Conservation (phyloP, 1,140 invertebrate species). For the Planococcus citri region DNA sequence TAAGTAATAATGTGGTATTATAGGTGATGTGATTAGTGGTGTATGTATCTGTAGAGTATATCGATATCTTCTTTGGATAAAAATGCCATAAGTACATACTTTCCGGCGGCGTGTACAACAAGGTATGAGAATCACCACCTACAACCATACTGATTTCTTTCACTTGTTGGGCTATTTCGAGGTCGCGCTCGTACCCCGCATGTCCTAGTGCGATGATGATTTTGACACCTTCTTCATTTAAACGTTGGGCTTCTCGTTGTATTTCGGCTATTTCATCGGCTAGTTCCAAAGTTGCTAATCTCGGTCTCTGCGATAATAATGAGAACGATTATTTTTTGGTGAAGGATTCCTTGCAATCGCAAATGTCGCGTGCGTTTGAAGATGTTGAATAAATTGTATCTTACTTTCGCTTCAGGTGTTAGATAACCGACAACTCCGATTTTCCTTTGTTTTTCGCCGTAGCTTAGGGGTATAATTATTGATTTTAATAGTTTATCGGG, state of each 20-base stretch:
- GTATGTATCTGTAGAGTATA: not conserved
- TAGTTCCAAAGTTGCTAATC: constrained; percentile 52
- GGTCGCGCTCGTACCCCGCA: constrained; percentile 66
- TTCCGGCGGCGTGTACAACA: constrained; percentile 49
- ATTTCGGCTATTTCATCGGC: constrained; percentile 60
- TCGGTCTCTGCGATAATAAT: not conserved
- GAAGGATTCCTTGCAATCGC: too few species aligned
- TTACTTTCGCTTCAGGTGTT: constrained; percentile 61
- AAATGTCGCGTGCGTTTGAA: not conserved
- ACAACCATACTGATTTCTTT: constrained; percentile 74
- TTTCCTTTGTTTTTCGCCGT: constrained; percentile 43
- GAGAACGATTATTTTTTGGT: too few species aligned
- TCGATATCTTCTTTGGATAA: too few species aligned
- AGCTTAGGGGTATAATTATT: constrained; percentile 46
- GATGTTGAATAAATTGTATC: too few species aligned
- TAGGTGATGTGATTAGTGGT: too few species aligned
- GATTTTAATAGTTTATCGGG: constrained; percentile 46
- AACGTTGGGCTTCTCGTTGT: constrained; percentile 45
- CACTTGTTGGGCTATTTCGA: constrained; percentile 61
- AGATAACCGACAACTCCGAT: constrained; percentile 82
- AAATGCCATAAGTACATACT: too few species aligned
- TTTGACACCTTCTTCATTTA: constrained; percentile 48
- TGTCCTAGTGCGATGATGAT: constrained; percentile 84
- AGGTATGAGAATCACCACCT: constrained; percentile 78
- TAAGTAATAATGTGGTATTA: too few species aligned